phyloP scores from a whole-genome alignment of 2,888 invertebrate species.

The Chouioia cunea region DNA sequence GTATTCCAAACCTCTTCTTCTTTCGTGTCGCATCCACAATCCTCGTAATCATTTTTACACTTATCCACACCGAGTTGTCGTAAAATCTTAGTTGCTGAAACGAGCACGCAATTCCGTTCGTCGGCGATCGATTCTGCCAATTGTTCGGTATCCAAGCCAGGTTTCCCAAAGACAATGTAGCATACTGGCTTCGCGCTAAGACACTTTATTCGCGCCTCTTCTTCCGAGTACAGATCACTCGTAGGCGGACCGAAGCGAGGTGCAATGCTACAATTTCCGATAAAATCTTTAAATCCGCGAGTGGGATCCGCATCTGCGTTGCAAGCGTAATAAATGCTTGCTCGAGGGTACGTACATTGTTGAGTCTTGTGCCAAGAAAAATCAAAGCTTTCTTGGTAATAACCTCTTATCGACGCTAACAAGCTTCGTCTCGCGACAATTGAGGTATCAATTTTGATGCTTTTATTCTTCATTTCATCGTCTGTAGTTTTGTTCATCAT shows the following conservation, averaged over 20 bases:
- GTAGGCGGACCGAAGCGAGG: constrained; percentile 48
- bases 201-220: constrained; percentile 70
- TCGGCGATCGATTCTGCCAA: constrained; percentile 73
- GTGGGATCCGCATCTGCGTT: constrained; percentile 62
- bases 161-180: constrained; percentile 75
- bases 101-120: constrained; percentile 72
- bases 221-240: constrained; percentile 70
- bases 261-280: neutral
- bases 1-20: constrained; percentile 70
- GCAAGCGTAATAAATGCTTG: constrained; percentile 67
- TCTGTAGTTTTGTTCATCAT: constrained; percentile 2
- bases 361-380: constrained; percentile 39
- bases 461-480: constrained; percentile 6
- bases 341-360: constrained; percentile 61
- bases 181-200: constrained; percentile 71
- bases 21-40: constrained; percentile 17
- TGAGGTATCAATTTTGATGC: constrained; percentile 47
- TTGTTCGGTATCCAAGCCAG: constrained; percentile 70
- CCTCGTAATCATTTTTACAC: neutral
- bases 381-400: constrained; percentile 39
- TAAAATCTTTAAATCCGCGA: constrained; percentile 61
- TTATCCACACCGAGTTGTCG: constrained; percentile 1
- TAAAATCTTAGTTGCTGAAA: constrained; percentile 46
- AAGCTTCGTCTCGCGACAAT: constrained; percentile 58
- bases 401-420: constrained; percentile 55